Base-by-base conservation (phyloP, 2,797 vertebrate species). In the Chelmon rostratus region DNA sequence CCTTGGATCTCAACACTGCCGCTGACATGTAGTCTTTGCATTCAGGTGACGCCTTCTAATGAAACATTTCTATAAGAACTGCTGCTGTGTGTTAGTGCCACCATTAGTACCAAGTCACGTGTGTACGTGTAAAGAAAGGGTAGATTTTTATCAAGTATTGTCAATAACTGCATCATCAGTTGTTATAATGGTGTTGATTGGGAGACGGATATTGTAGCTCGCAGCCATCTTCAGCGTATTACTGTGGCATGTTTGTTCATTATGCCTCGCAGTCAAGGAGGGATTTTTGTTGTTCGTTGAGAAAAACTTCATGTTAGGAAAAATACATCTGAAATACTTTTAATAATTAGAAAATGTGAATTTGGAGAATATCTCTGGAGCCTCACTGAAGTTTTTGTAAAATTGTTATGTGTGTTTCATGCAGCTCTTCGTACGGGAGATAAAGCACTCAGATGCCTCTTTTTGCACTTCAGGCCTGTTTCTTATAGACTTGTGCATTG, bases 121-220 rank as follows among this genome's bases (percentile, higher is more conserved):
- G 19, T 44, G 19, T 15, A 21, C 33, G 33, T 47, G 21, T 46
- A 49, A 54, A 54, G 19, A 53, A 23, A 46, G 28, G 44, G 7
- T 57, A 19, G 0, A 33, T 59, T 66, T 47, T 56, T 6, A 63
- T 31, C 46, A 87, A 53, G 69, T 59, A 40, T 59, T 52, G 72
- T 85, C 76, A 88, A 78, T 90, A 91, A 86, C 66, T 49, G 50
- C 66, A 49, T 84, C 82, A 85, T 88, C 86, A 84, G 72, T 52
- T 52, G 23, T 69, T 89, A 19, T 79, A 67, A 89, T 59, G 76
- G 87, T 89, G 85, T 81, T 89, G 84, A 89, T 90, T 91, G 87
- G 79, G 69, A 79, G 47, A 68, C 64, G 66, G 85, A 8, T 53
- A 68, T 68, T 79, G 50, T 67, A 46, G 68, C 84, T 84, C 16